phyloP scores from a whole-genome alignment of 2,113 vertebrate genomes.

The Mastomys coucha region DNA sequence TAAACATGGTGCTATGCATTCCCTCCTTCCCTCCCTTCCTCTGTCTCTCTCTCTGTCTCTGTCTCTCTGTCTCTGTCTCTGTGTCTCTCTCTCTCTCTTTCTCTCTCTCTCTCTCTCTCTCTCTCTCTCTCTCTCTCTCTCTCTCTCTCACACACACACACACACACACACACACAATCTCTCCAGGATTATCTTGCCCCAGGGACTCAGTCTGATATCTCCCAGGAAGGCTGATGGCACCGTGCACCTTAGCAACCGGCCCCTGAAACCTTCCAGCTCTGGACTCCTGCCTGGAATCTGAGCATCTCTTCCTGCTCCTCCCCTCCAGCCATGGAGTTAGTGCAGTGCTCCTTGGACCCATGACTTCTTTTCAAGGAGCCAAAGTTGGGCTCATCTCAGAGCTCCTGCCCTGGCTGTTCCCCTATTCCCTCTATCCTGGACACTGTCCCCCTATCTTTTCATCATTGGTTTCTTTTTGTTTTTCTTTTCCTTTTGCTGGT shows the following conservation, averaged over 20 bases:
- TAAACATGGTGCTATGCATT: no score
- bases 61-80: no score
- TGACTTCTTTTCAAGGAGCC: not conserved
- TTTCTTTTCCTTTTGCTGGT: not conserved
- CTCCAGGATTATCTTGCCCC: not conserved
- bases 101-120: not conserved
- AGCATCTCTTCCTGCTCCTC: not conserved
- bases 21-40: not conserved
- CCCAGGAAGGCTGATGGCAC: not conserved
- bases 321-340: not conserved
- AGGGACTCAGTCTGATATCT: not conserved
- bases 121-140: not conserved
- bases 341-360: not conserved
- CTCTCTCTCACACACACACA: not conserved
- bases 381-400: not conserved
- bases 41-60: not conserved
- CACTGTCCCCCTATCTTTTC: not conserved
- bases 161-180: not conserved
- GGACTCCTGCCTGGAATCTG: not conserved
- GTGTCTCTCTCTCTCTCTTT: not conserved
- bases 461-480: not conserved
- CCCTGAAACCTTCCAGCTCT: not conserved
- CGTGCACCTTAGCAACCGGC: no score
- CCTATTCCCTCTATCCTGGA: not conserved
- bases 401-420: no score